phyloP scores from a whole-genome alignment of 2,113 vertebrate genomes.

The Rhodinocichla rosea region DNA sequence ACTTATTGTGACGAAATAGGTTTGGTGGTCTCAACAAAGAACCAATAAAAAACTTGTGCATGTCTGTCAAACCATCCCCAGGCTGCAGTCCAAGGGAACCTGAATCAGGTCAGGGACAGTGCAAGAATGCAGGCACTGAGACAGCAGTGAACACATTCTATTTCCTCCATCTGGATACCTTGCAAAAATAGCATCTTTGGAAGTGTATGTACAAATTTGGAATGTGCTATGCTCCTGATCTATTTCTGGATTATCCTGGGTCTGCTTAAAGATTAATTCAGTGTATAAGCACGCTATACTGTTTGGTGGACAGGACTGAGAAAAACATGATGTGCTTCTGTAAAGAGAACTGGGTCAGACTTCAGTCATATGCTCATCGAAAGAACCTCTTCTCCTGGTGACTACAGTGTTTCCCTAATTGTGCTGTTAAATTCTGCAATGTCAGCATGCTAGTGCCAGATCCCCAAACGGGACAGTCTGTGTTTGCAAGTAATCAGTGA shows the following conservation, averaged over 20 bases:
- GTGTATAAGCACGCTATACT: not conserved
- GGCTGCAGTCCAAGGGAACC: not conserved
- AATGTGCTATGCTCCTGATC: conserved; percentile 5
- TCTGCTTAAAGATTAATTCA: conserved; percentile 38
- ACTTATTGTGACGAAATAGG: not conserved
- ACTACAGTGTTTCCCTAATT: conserved; percentile 24
- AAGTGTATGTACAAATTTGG: conserved; percentile 46
- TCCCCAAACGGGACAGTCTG: not conserved
- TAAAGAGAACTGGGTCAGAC: not conserved
- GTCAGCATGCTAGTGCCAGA: not conserved
- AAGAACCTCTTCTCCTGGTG: not conserved
- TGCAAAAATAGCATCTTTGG: conserved; percentile 66
- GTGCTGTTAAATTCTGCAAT: not conserved
- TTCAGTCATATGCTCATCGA: not conserved
- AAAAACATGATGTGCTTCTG: not conserved
- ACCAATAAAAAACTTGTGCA: not conserved
- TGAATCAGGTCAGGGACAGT: conserved; percentile 31
- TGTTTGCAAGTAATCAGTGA: not conserved
- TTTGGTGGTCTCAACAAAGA: not conserved
- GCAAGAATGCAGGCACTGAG: conserved; percentile 11
- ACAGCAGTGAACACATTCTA: conserved; percentile 20
- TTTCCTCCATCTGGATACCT: conserved; percentile 54
- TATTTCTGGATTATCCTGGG: conserved; percentile 65
- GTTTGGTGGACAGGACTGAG: not conserved
- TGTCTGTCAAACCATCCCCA: not conserved